These are phyloP conservation scores for Sebastes jordani DNA, from an alignment of 2,797 vertebrate species.

Conservation along the genomic window DNA sequence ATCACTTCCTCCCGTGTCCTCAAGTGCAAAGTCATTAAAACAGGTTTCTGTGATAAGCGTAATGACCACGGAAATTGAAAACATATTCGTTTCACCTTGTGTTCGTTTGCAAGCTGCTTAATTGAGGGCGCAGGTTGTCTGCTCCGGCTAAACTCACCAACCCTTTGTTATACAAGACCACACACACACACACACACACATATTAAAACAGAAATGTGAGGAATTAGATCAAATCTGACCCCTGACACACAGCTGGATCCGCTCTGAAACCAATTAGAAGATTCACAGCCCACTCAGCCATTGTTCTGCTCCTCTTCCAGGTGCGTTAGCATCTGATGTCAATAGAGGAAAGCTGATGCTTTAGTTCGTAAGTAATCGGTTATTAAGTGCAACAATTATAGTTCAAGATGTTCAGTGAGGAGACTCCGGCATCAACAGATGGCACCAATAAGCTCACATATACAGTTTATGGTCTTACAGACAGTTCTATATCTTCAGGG, in stretches of 20 bases:
- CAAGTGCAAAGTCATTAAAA: conserved; percentile 49
- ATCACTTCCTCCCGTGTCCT: conserved; percentile 36
- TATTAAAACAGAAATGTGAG: background rate
- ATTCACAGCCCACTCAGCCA: background rate
- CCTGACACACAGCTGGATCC: background rate
- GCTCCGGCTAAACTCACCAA: background rate
- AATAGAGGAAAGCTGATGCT: background rate
- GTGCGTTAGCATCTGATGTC: background rate
- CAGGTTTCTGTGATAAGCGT: conserved; percentile 24
- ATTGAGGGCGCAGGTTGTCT: conserved; percentile 29
- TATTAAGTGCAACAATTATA: background rate
- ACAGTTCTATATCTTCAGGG: background rate
- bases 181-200: background rate
- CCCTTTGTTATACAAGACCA: background rate
- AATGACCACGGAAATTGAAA: conserved; percentile 39
- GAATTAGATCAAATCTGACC: background rate
- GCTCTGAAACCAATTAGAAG: background rate
- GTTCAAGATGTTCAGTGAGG: background rate
- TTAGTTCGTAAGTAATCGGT: background rate
- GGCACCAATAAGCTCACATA: background rate
- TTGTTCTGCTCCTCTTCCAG: background rate
- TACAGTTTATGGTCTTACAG: background rate
- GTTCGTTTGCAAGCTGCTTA: conserved; percentile 23
- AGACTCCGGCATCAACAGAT: background rate
- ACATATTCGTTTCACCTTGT: conserved; percentile 13